These are phyloP conservation scores for Galago senegalensis DNA, from an alignment of 2,797 vertebrate genomes.

Conservation along the genomic window DNA sequence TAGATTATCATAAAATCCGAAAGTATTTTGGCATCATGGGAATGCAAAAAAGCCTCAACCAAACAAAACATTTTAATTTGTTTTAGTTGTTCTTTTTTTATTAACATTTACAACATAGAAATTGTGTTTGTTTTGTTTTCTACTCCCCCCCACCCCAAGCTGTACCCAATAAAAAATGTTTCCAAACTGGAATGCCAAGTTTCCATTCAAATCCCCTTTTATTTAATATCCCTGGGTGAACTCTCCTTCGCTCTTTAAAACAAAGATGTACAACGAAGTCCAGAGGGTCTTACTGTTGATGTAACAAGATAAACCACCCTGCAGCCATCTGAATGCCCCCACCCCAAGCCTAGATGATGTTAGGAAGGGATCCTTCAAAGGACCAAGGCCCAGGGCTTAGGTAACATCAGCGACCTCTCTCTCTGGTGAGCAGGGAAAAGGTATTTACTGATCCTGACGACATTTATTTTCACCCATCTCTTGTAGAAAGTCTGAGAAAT, in stretches of 20 bases:
- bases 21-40: constrained; percentile 75
- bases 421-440: neutral
- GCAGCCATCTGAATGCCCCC: neutral
- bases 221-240: constrained; percentile 81
- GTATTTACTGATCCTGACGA: neutral
- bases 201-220: constrained; percentile 85
- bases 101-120: constrained; percentile 83
- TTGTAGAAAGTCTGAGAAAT: constrained; percentile 44
- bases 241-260: constrained; percentile 62
- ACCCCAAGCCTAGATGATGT: neutral
- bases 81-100: constrained; percentile 81
- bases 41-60: constrained; percentile 72
- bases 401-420: neutral
- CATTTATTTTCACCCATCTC: constrained; percentile 22
- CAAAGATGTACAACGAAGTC: constrained; percentile 43
- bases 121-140: constrained; percentile 81
- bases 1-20: constrained; percentile 69
- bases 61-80: constrained; percentile 82
- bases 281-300: constrained; percentile 22
- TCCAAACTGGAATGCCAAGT: constrained; percentile 87
- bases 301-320: neutral
- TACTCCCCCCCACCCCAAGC: constrained; percentile 72
- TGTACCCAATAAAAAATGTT: constrained; percentile 86
- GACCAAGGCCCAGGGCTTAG: neutral
- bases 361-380: neutral